A percentile compares a stretch with the other conserved stretches of the same genome.
Evolutionary conservation across 2,113 vertebrate genomes (phyloP).

Genomic region (Nettapus auritus): DNA sequence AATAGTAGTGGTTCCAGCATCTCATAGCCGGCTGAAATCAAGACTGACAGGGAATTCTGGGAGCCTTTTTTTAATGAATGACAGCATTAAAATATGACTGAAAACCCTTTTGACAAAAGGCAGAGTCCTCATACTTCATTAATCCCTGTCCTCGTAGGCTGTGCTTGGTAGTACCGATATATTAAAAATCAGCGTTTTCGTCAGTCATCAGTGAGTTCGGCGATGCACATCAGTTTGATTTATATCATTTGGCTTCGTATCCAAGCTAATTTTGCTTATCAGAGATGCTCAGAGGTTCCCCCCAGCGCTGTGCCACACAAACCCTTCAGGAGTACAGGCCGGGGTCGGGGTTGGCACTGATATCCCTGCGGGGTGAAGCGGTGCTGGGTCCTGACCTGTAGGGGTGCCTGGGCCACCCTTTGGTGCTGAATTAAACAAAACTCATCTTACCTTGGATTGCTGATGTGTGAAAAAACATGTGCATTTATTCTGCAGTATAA

Average conservation of each 20-base stretch:
- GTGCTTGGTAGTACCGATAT: neutral
- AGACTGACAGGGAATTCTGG: neutral
- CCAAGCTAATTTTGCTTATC: neutral
- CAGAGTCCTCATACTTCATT: neutral
- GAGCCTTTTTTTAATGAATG: neutral
- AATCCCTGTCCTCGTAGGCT: neutral
- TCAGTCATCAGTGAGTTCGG: neutral
- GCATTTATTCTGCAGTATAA: neutral
- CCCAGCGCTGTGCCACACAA: neutral
- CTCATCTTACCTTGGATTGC: neutral
- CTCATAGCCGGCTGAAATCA: neutral
- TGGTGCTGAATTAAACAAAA: neutral
- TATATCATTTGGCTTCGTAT: neutral
- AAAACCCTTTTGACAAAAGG: neutral
- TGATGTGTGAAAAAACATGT: neutral
- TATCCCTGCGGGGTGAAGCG: neutral
- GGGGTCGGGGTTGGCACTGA: neutral
- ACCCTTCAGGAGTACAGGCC: neutral
- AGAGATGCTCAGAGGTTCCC: neutral
- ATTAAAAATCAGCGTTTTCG: conserved; percentile 11
- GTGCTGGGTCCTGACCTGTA: neutral
- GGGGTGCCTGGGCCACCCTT: neutral
- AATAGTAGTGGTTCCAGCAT: neutral
- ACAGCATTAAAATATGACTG: conserved; percentile 18
- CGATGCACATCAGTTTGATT: neutral